Conservation (phyloP, 2,113 vertebrate species). For the Electrona antarctica region DNA sequence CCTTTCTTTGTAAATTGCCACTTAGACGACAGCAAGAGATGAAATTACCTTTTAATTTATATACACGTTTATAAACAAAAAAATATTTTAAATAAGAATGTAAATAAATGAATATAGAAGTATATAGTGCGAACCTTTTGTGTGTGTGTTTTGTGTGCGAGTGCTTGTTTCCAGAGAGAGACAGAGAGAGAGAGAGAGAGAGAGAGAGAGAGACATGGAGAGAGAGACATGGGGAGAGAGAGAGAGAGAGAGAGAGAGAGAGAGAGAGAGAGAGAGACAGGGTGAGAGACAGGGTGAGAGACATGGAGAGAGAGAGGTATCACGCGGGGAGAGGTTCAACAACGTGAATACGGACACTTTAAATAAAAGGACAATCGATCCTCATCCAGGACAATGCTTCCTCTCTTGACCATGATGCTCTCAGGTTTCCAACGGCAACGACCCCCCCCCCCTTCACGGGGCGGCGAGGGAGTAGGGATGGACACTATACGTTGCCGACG, state of each 20-base stretch:
- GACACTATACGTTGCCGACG: neutral
- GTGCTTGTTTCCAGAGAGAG: constrained; percentile 46
- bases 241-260: constrained; percentile 33
- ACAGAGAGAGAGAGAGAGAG: constrained; percentile 7
- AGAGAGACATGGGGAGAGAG: constrained; percentile 37
- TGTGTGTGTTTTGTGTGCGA: constrained; percentile 40
- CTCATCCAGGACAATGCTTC: constrained; percentile 53
- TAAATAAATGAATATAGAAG: constrained; percentile 76
- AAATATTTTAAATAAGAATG: constrained; percentile 80
- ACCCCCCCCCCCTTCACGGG: constrained; percentile 1
- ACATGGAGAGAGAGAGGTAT: constrained; percentile 19
- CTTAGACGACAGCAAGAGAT: constrained; percentile 72
- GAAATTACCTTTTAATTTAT: constrained; percentile 78
- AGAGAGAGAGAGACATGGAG: neutral
- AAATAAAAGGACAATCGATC: constrained; percentile 25
- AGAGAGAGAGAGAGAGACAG: constrained; percentile 12
- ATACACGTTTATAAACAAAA: constrained; percentile 75
- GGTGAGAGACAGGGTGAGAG: constrained; percentile 4
- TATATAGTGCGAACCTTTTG: constrained; percentile 39
- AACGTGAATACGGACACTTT: neutral
- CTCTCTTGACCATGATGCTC: constrained; percentile 58
- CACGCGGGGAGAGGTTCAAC: constrained; percentile 40
- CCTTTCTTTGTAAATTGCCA: constrained; percentile 75
- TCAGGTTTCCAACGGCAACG: constrained; percentile 71
- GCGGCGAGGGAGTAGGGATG: neutral